Conservation (phyloP, 2,113 vertebrate species). For the Ivindomyrus marchei region DNA sequence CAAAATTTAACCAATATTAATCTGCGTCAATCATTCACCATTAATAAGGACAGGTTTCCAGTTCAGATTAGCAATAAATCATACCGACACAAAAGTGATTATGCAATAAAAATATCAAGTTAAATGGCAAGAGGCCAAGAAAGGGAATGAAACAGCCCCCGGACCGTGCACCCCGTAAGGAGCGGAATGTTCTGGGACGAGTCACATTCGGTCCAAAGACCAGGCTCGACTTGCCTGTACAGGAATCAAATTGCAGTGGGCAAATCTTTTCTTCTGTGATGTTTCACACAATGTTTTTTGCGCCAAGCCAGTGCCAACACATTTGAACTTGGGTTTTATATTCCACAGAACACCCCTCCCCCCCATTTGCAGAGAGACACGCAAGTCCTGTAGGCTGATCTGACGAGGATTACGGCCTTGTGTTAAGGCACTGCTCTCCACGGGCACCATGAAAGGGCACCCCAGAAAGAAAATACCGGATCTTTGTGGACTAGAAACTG, state of each 20-base stretch:
- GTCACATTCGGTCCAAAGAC: background rate
- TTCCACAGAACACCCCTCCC: background rate
- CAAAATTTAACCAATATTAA: background rate
- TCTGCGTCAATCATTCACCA: background rate
- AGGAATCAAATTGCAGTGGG: background rate
- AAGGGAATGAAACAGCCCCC: background rate
- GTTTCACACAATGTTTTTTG: background rate
- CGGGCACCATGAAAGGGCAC: background rate
- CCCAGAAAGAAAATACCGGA: background rate
- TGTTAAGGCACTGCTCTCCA: background rate
- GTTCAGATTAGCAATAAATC: background rate
- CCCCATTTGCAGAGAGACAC: background rate
- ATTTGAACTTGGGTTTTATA: background rate
- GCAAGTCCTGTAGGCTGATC: background rate
- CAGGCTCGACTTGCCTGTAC: background rate
- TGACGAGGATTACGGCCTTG: slow-evolving; percentile 4
- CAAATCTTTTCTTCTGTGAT: background rate
- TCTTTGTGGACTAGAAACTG: background rate
- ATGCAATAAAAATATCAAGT: background rate
- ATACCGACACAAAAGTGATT: background rate
- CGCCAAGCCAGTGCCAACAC: background rate
- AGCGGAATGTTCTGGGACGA: background rate
- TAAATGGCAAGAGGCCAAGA: background rate
- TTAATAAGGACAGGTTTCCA: background rate
- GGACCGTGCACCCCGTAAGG: background rate